Evolutionary conservation across 1,140 invertebrate genomes (phyloP).

Genomic region (Nasonia longicornis): DNA sequence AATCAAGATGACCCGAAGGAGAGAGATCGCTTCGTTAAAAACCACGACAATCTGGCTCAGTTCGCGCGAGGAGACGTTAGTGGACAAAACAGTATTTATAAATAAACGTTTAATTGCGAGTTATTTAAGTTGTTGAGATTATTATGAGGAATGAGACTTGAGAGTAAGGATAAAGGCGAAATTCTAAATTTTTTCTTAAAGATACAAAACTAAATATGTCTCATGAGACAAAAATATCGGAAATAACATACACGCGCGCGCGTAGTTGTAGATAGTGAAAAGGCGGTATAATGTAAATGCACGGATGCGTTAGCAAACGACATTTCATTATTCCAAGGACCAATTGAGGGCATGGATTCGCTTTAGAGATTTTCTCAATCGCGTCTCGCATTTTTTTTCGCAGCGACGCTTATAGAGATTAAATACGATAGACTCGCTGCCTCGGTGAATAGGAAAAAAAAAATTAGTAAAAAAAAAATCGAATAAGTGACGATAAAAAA

Average conservation of each 20-base stretch:
- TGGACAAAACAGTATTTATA: slow-evolving; percentile 44
- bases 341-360: slow-evolving; percentile 44
- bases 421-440: background rate
- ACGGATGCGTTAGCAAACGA: background rate
- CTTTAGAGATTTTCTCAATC: slow-evolving; percentile 43
- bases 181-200: slow-evolving; percentile 16
- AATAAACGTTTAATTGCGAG: slow-evolving; percentile 21
- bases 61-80: slow-evolving; percentile 1
- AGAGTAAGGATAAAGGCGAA: background rate
- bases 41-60: slow-evolving; percentile 24
- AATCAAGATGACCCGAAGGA: background rate
- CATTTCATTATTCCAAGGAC: slow-evolving; percentile 44
- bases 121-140: slow-evolving; percentile 32
- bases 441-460: background rate
- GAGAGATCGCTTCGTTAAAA: background rate
- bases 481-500: background rate
- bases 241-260: background rate
- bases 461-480: background rate
- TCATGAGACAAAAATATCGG: background rate
- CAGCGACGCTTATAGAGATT: slow-evolving; percentile 12
- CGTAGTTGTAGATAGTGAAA: slow-evolving; percentile 30
- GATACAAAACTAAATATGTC: background rate
- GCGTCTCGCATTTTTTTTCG: slow-evolving; percentile 38
- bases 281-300: slow-evolving; percentile 29
- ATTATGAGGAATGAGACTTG: slow-evolving; percentile 12